A percentile compares a stretch with the other conserved stretches of the same genome.
These are phyloP conservation scores for Homalodisca vitripennis DNA, from an alignment of 1,140 invertebrate genomes.

Conservation along the genomic window DNA sequence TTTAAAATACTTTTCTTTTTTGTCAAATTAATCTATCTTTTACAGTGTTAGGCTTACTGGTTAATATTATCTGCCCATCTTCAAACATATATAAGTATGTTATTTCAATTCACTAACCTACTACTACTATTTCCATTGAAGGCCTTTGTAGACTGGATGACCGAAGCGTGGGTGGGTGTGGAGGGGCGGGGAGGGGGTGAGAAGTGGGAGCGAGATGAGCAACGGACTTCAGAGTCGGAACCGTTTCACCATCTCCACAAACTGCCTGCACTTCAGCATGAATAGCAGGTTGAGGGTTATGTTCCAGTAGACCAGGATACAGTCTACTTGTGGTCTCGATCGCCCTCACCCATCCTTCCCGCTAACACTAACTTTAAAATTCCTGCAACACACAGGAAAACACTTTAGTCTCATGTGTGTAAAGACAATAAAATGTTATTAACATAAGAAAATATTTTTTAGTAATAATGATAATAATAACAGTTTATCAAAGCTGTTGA, in stretches of 20 bases:
- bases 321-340: slow-evolving; percentile 85
- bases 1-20: too few relatives aligned
- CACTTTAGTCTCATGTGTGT: too few relatives aligned
- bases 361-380: slow-evolving; percentile 90
- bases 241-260: slow-evolving; percentile 94
- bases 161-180: slow-evolving; percentile 51
- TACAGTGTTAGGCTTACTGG: too few relatives aligned
- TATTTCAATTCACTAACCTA: slow-evolving; percentile 42
- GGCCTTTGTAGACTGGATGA: slow-evolving; percentile 71
- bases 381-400: slow-evolving; percentile 57
- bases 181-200: slow-evolving; percentile 45
- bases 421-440: too few relatives aligned
- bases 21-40: too few relatives aligned
- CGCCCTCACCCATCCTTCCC: slow-evolving; percentile 92
- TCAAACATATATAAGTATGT: too few relatives aligned
- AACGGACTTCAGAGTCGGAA: slow-evolving; percentile 67
- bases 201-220: slow-evolving; percentile 3
- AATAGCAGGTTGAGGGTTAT: slow-evolving; percentile 90
- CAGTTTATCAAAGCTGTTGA: too few relatives aligned
- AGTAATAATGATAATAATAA: too few relatives aligned
- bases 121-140: slow-evolving; percentile 54
- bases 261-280: slow-evolving; percentile 94
- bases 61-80: too few relatives aligned
- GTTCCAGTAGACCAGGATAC: slow-evolving; percentile 88
- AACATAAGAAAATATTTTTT: too few relatives aligned